Base-by-base conservation (phyloP, 2,113 vertebrate species). In the Charina bottae region DNA sequence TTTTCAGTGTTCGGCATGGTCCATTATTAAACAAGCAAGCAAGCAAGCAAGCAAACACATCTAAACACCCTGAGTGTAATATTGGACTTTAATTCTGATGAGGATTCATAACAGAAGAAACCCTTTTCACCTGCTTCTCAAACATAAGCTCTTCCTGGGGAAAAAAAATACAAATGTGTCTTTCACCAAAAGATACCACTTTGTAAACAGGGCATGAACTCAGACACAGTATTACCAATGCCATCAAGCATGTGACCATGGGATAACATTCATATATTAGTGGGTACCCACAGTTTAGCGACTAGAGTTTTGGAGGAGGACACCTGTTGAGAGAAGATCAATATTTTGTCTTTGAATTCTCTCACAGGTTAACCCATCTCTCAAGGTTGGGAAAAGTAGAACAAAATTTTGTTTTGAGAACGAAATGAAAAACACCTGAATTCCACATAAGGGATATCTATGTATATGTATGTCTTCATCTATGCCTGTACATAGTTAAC, bases 141-240 rank as follows among this genome's bases (percentile, higher is more conserved):
- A 58, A 26, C 59, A 56, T 87, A 12, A 60, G 68, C 42, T 88
- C 33, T n/a, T 37, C n/a, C 58, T 24, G 42, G 87, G 33, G 26
- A 78, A 56, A 59, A 13, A 49, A 68, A 42, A 84, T 84, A n/a
- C 28, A 89, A 88, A 37, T 89, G 8, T 28, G 49, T 17, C 62
- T 46, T 83, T 17, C 72, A 62, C 56, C 84, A 89, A 84, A 88
- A 60, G 72, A 33, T 92, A 84, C 91, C 83, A 19, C 89, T 23
- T 84, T 92, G 87, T 49, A 89, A 53, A 62, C 56, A 62, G 72
- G 72, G 72, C 91, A 92, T 89, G 37, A 84, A 60, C 56, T 85
- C 72, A 83, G 54, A 88, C 28, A 26, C 56, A 92, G 55, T 53
- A 55, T 92, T 92, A 89, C n/a, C 46, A 89, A 64, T 89, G 78